A percentile compares a stretch with the other conserved stretches of the same genome.
phyloP scores from a whole-genome alignment of 2,888 invertebrate species.

The Meteorus cinctellus region DNA sequence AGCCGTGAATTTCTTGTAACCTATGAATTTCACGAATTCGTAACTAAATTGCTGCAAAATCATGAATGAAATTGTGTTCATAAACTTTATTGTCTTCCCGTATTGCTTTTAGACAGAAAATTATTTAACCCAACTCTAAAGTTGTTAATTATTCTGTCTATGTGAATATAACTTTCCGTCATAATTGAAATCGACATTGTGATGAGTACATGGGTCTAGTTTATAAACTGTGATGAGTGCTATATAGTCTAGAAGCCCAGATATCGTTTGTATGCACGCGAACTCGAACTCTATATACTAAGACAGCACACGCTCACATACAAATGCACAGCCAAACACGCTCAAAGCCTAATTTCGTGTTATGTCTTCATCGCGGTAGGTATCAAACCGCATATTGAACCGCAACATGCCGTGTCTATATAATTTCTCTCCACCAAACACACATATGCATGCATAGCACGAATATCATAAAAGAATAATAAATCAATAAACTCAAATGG shows the following conservation, averaged over 20 bases:
- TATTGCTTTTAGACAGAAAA: no score
- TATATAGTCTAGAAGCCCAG: constrained; percentile 9
- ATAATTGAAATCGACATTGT: constrained; percentile 12
- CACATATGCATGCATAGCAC: constrained; percentile 31
- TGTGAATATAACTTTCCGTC: neutral
- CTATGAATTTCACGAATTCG: no score
- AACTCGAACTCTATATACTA: constrained; percentile 32
- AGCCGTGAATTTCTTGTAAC: no score
- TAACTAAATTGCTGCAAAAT: no score
- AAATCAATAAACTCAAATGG: neutral
- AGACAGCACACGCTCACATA: neutral
- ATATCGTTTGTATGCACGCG: constrained; percentile 56
- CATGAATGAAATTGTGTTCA: no score
- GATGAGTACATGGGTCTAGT: neutral
- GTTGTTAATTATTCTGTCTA: neutral
- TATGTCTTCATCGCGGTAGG: constrained; percentile 56
- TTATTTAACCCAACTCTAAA: no score
- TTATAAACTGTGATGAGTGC: constrained; percentile 15
- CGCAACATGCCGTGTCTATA: constrained; percentile 35
- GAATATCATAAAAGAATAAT: neutral
- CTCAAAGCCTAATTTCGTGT: constrained; percentile 53
- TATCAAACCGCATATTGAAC: constrained; percentile 39
- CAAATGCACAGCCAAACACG: constrained; percentile 33
- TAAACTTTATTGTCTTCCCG: no score
- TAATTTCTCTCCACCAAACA: constrained; percentile 32